Base-by-base conservation (phyloP, 1,140 invertebrate genomes). In the Temnothorax curvispinosus region DNA sequence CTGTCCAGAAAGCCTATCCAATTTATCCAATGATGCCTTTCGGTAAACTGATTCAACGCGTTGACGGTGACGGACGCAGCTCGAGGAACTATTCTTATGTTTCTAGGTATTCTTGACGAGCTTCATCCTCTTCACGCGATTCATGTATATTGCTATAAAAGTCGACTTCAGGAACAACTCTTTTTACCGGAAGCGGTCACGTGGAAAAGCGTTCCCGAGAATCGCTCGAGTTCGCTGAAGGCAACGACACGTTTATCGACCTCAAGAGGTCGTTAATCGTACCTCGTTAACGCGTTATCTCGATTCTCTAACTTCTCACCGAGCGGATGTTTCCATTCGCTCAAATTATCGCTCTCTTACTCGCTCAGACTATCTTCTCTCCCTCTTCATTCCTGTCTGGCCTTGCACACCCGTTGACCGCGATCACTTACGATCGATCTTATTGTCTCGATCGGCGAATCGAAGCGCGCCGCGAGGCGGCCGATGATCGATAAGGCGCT, bases 401-500 rank as follows among this genome's bases (percentile, higher is more conserved):
- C 47, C 38, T 41, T 52, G 38, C 47, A 44, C 44, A 27, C 13
- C 21, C 13, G 13, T 21, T n/a, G 50, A 54, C 13, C 13, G 11
- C 80, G 85, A 80, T 89, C 52, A 27, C 52, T 41, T 60, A 85
- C 69, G 80, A 82, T 74, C 69, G 81, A 86, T 90, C 85, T 88
- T 88, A 90, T 90, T 88, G 75, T 77, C 71, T 86, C 67, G 69
- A 86, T 75, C 32, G 50, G 89, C 72, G 85, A 85, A 76, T 67
- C 82, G 72, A 74, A 58, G 56, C 76, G 76, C n/a, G 21, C 82
- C 35, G 64, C 54, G 75, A 62, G 62, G 72, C 86, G 60, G 76
- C 64, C 86, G 87, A 90, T 90, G 88, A 52, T 80, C 89, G 90
- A 91, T 91, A 91, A 92, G 89, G 91, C 74, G 87, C 75, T 88